Evolutionary conservation across 2,797 vertebrate species (phyloP), one percentile per base, ranked within the genome.

Genomic region (Manis crassicaudata): DNA sequence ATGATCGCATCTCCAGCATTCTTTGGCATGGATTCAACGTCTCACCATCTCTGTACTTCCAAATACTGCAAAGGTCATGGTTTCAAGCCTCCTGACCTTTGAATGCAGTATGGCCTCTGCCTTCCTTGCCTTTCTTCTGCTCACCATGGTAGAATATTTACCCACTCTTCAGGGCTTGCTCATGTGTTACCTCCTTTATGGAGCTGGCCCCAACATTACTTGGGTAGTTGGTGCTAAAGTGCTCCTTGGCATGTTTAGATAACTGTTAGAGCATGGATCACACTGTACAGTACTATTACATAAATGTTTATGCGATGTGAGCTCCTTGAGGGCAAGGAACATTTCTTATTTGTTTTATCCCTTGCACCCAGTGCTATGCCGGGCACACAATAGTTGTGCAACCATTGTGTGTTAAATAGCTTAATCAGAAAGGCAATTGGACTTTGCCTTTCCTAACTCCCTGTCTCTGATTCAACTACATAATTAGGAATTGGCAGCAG

Each of bases 401-500:
- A 5, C 0, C 32, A 20, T 14, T 25, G 7, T 4, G 6, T 29
- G 0, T 72, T 84, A 29, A 68, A 32, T 27, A 23, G 9, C 54
- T 67, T 2, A 80, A 73, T 12, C 40, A 27, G n/a, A 56, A 37
- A 92, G 63, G 88, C n/a, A 17, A 3, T 3, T 29, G 76, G 27
- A 16, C 21, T 50, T 63, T 0, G 3, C 32, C 43, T 76, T 37
- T 29, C 32, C 14, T 79, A 2, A 0, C 3, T 81, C 50, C n/a
- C 40, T n/a, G 75, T 40, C 40, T 90, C 58, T 81, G 85, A 91
- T 82, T 91, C 88, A 62, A 5, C 35, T 63, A 32, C 32, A 29
- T 88, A 32, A 60, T 77, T 72, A 73, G 62, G 54, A 86, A 73
- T 11, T 65, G 95, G 73, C 90, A 87, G 67, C 32, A 5, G 25